Evolutionary conservation across 2,113 vertebrate genomes (phyloP).

Genomic region (Otus sunia): DNA sequence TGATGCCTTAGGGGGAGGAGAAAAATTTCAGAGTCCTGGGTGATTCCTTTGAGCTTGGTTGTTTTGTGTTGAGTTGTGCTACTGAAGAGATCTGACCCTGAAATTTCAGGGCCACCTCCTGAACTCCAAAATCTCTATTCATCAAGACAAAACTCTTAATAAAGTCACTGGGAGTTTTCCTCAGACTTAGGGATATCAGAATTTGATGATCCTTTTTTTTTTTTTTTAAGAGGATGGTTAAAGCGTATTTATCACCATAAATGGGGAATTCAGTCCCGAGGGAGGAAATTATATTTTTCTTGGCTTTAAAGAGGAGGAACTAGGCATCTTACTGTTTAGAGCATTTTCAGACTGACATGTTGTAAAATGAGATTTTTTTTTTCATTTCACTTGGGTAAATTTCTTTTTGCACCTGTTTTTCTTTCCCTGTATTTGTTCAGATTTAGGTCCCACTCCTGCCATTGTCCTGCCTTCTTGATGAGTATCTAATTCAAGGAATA

Average conservation of each 20-base stretch:
- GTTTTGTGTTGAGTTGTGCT: background rate
- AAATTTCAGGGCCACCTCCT: conserved; percentile 32
- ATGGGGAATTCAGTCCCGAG: background rate
- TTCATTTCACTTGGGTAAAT: background rate
- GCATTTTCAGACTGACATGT: background rate
- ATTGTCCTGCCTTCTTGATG: background rate
- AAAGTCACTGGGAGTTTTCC: background rate
- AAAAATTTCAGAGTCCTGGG: background rate
- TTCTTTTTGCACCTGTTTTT: background rate
- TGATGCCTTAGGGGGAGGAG: background rate
- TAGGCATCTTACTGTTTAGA: background rate
- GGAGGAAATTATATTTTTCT: background rate
- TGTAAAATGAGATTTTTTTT: background rate
- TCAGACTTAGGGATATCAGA: background rate
- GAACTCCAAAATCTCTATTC: background rate
- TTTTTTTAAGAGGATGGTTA: background rate
- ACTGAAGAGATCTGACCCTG: conserved; percentile 10
- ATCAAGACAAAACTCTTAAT: conserved; percentile 7
- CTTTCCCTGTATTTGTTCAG: background rate
- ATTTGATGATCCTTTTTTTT: background rate
- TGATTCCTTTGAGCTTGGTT: background rate
- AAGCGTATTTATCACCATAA: background rate
- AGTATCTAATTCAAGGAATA: background rate
- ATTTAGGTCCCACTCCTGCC: background rate
- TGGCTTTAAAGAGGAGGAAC: background rate